These are phyloP conservation scores for Gerosis bhagava DNA, from an alignment of 2,888 invertebrate species.

Conservation along the genomic window DNA sequence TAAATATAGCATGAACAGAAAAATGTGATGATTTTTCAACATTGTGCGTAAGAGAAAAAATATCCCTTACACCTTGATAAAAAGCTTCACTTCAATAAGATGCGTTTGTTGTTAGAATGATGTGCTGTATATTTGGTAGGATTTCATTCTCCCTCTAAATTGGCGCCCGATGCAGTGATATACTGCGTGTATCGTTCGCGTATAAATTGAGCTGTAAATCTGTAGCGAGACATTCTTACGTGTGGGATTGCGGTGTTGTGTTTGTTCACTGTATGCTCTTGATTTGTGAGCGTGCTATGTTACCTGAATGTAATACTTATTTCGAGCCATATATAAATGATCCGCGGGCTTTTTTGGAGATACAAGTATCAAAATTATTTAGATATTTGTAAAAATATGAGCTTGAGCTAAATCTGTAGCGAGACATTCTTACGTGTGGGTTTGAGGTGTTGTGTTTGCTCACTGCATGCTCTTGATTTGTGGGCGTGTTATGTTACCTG, in stretches of 20 bases:
- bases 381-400: too few relatives aligned
- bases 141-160: conserved; percentile 18
- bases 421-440: conserved; percentile 11
- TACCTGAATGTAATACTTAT: too few relatives aligned
- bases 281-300: not conserved
- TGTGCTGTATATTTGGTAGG: not conserved
- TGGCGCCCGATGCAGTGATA: conserved; percentile 21
- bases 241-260: conserved; percentile 15
- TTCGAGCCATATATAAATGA: too few relatives aligned
- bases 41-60: too few relatives aligned
- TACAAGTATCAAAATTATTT: too few relatives aligned
- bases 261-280: not conserved
- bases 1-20: too few relatives aligned
- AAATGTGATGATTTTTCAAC: too few relatives aligned
- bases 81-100: too few relatives aligned
- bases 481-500: too few relatives aligned
- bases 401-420: conserved; percentile 21
- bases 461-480: not conserved
- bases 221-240: conserved; percentile 10
- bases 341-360: too few relatives aligned
- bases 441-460: conserved; percentile 10
- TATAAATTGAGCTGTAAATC: conserved; percentile 23
- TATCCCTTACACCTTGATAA: too few relatives aligned
- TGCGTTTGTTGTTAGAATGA: too few relatives aligned
- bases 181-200: conserved; percentile 15